Conservation (phyloP, 2,888 invertebrate genomes). For the Sympetrum striolatum region DNA sequence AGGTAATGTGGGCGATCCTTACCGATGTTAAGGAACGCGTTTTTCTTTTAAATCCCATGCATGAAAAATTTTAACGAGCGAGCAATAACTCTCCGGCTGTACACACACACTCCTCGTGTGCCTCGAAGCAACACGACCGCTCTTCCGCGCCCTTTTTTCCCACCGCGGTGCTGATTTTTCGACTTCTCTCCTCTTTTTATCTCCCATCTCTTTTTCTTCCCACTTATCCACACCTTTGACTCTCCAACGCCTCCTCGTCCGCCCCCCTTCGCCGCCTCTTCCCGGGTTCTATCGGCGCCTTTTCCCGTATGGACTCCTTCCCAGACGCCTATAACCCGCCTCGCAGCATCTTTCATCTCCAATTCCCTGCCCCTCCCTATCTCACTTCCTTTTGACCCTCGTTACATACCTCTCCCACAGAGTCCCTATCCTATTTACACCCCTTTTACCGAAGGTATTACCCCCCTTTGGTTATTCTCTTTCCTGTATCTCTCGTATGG, state of each 20-base stretch:
- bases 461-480: not conserved
- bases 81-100: not conserved
- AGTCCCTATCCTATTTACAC: not conserved
- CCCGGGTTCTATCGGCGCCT: not conserved
- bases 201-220: slow-evolving; percentile 20
- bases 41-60: not conserved
- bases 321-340: not conserved
- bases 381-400: slow-evolving; percentile 1
- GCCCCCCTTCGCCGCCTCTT: not conserved
- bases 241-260: slow-evolving; percentile 14
- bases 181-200: not conserved
- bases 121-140: not conserved
- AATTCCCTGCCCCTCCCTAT: not conserved
- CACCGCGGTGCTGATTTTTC: not conserved
- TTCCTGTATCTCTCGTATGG: not conserved
- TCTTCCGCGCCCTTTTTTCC: not conserved
- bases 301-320: not conserved
- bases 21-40: not conserved
- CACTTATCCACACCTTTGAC: slow-evolving; percentile 41
- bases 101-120: not conserved
- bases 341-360: not conserved
- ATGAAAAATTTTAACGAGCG: not conserved
- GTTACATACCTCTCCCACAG: slow-evolving; percentile 9
- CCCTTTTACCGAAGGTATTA: not conserved
- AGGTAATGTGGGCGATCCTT: not conserved